Percentiles rank a stretch among this genome's conserved stretches.
phyloP scores from a whole-genome alignment of 2,888 invertebrate genomes.

The Amorpha juglandis region DNA sequence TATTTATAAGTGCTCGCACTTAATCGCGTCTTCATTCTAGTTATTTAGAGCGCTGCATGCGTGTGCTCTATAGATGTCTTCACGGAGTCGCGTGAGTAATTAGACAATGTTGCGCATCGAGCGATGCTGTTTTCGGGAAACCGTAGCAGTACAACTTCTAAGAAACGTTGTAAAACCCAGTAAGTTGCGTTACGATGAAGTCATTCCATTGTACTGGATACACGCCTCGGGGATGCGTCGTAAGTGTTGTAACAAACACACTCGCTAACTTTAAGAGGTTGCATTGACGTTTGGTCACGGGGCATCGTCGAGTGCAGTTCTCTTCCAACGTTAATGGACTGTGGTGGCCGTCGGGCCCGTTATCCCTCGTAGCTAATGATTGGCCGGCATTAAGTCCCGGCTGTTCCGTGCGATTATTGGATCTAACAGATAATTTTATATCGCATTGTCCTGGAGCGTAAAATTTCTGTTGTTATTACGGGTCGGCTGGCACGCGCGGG shows the following conservation, averaged over 20 bases:
- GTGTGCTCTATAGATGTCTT: background rate
- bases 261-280: constrained; percentile 49
- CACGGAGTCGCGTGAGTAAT: constrained; percentile 2
- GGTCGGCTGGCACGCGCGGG: constrained; percentile 60
- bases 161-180: constrained; percentile 63
- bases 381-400: constrained; percentile 82
- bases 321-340: constrained; percentile 65
- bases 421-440: constrained; percentile 85
- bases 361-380: constrained; percentile 84
- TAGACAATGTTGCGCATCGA: constrained; percentile 5
- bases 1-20: constrained; percentile 76
- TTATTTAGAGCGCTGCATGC: constrained; percentile 51
- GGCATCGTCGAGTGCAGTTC: constrained; percentile 63
- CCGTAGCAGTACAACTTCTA: constrained; percentile 46
- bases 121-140: constrained; percentile 25
- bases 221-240: constrained; percentile 66
- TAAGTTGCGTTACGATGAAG: constrained; percentile 72
- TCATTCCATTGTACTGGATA: constrained; percentile 73
- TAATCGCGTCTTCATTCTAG: constrained; percentile 68
- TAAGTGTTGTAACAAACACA: constrained; percentile 51
- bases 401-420: constrained; percentile 84
- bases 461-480: constrained; percentile 83
- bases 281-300: constrained; percentile 84
- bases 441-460: constrained; percentile 84
- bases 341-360: constrained; percentile 77